Evolutionary conservation across 2,888 invertebrate genomes (phyloP).

Genomic region (Drosophila paranaensis): DNA sequence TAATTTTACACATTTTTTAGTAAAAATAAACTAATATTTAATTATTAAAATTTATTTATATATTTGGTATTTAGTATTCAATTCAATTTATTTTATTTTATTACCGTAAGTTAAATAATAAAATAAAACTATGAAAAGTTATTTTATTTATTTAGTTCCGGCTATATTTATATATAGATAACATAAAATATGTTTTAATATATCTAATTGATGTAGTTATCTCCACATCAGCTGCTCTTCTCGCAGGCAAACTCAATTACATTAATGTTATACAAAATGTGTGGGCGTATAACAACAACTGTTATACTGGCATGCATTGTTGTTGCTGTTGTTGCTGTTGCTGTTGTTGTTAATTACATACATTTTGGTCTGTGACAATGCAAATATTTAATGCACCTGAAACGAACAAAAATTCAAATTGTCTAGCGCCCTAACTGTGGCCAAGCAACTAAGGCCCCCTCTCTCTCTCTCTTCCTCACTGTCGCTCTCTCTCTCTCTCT

Average conservation of each 20-base stretch:
- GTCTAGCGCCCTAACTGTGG: constrained; percentile 1
- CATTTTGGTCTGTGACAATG: constrained; percentile 20
- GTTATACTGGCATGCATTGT: constrained; percentile 3
- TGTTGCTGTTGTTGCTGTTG: not conserved
- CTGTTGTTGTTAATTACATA: constrained; percentile 12
- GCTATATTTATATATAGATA: too few species aligned
- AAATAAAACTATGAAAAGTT: too few species aligned
- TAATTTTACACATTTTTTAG: too few species aligned
- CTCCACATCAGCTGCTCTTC: too few species aligned
- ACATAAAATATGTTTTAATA: too few species aligned
- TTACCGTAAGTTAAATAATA: too few species aligned
- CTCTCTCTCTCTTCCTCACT: not conserved
- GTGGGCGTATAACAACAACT: not conserved
- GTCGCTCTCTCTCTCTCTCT: not conserved
- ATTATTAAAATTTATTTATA: too few species aligned
- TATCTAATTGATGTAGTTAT: too few species aligned
- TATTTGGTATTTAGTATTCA: too few species aligned
- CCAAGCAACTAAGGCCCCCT: not conserved
- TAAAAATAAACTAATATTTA: too few species aligned
- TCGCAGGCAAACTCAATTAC: not conserved
- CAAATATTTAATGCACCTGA: constrained; percentile 35
- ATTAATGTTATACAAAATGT: constrained; percentile 4
- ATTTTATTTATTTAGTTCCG: too few species aligned
- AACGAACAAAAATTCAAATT: constrained; percentile 23
- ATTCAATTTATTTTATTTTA: too few species aligned